Evolutionary conservation across 1,140 invertebrate genomes (phyloP).

Genomic region (Oryzaephilus surinamensis): DNA sequence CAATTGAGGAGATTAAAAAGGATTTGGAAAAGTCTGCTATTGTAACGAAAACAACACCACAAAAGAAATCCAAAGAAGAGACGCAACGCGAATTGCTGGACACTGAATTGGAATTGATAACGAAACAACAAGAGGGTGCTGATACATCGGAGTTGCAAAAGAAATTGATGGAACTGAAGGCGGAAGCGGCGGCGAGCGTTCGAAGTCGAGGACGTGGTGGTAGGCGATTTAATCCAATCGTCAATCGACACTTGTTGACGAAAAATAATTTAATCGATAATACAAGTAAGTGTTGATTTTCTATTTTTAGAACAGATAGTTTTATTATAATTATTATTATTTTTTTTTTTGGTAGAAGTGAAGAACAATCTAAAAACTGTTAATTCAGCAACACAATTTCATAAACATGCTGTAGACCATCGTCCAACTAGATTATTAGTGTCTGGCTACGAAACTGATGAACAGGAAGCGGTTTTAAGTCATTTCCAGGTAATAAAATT

Average conservation of each 20-base stretch:
- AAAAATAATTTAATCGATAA: slow-evolving; percentile 32
- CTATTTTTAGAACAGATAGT: too few relatives aligned
- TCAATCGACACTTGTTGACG: slow-evolving; percentile 28
- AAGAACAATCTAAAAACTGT: slow-evolving; percentile 19
- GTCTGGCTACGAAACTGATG: slow-evolving; percentile 63
- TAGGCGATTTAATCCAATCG: slow-evolving; percentile 31
- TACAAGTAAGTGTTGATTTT: slow-evolving; percentile 10
- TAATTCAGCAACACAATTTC: slow-evolving; percentile 15
- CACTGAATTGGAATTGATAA: slow-evolving; percentile 78
- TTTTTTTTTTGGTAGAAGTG: slow-evolving; percentile 4
- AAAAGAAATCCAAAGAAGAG: slow-evolving; percentile 41
- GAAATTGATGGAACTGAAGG: slow-evolving; percentile 59
- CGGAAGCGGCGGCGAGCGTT: slow-evolving; percentile 52
- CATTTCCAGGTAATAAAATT: slow-evolving; percentile 57
- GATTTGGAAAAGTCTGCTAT: slow-evolving; percentile 37
- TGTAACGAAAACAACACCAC: slow-evolving; percentile 13
- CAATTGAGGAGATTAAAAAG: slow-evolving; percentile 67
- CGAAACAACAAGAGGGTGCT: slow-evolving; percentile 58
- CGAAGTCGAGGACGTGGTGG: slow-evolving; percentile 14
- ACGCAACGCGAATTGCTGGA: slow-evolving; percentile 67
- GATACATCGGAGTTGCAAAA: slow-evolving; percentile 63
- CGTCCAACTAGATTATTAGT: slow-evolving; percentile 68
- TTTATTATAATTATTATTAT: neutral
- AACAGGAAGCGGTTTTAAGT: slow-evolving; percentile 54
- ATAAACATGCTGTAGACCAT: slow-evolving; percentile 61